phyloP scores from a whole-genome alignment of 2,888 invertebrate species.

The Mechanitis messenoides region DNA sequence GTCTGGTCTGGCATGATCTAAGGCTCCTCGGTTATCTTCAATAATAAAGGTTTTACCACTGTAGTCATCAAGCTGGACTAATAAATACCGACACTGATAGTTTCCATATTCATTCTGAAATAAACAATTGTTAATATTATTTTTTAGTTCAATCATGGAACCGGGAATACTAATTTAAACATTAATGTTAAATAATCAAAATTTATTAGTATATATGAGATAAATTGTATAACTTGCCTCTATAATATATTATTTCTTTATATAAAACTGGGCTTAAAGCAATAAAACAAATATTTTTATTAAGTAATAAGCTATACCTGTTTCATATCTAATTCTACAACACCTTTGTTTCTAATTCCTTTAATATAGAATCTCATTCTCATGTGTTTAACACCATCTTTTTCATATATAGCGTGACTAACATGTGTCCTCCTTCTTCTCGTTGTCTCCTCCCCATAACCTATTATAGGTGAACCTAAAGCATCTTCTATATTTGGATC shows the following conservation, averaged over 20 bases:
- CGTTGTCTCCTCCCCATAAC: conserved; percentile 90
- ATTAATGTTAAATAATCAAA: too few species aligned
- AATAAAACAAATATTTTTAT: background rate
- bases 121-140: conserved; percentile 4
- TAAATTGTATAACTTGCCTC: background rate
- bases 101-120: conserved; percentile 85
- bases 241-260: too few species aligned
- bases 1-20: conserved; percentile 47
- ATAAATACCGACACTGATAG: conserved; percentile 88
- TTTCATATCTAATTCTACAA: conserved; percentile 90
- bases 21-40: conserved; percentile 82
- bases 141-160: background rate
- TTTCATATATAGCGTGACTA: conserved; percentile 84
- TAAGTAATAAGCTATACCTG: conserved; percentile 73
- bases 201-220: background rate
- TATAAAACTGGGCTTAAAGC: too few species aligned
- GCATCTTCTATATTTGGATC: conserved; percentile 86
- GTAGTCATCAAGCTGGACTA: conserved; percentile 89
- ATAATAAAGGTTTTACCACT: conserved; percentile 84
- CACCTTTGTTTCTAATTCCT: conserved; percentile 87
- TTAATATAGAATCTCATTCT: conserved; percentile 94
- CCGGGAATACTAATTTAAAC: too few species aligned
- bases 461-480: conserved; percentile 93
- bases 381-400: conserved; percentile 86
- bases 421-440: conserved; percentile 90